Base-by-base conservation (phyloP, 2,113 vertebrate species). In the Pachycephala philippinensis region DNA sequence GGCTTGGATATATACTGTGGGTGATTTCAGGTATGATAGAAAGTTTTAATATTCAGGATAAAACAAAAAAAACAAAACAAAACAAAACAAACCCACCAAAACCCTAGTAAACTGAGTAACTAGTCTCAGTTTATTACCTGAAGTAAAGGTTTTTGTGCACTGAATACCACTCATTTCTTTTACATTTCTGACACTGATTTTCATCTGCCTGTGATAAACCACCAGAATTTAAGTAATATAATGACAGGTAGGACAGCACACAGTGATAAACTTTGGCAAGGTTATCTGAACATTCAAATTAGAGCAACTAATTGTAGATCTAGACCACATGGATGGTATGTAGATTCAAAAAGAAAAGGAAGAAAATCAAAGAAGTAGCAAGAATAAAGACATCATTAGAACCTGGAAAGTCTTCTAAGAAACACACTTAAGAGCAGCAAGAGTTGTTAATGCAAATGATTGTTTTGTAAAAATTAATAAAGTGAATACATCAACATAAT, bases 301-400 rank as follows among this genome's bases (percentile, higher is more conserved):
- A 75, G 24, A 93, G 65, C 26, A 89, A 68, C 40, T 54, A 88
- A 65, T 54, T 87, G 54, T 44, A 88, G 33, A 63, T 59, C 20
- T 57, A 82, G 63, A 86, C 60, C 78, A 75, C 0, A 16, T 37
- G 39, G n/a, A 81, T 72, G 52, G 33, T 27, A 27, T 9, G 57
- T 13, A 42, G 33, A 85, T 33, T 87, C 45, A 80, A 87, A 91
- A 50, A 56, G 42, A 85, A 95, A 80, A 66, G 26, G 20, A 93
- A 66, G 35, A 94, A 86, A 90, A 93, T 94, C 87, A 93, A 96
- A 96, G 87, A 4, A 68, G 31, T 0, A 63, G 28, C 47, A 87
- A 93, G 83, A 95, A 97, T 79, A 92, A 90, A 95, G 86, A 78
- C 42, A 53, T 31, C 77, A 87, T 78, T 75, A 93, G 52, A 90